Base-by-base conservation (phyloP, 2,113 vertebrate species). In the Tupaia chinensis region DNA sequence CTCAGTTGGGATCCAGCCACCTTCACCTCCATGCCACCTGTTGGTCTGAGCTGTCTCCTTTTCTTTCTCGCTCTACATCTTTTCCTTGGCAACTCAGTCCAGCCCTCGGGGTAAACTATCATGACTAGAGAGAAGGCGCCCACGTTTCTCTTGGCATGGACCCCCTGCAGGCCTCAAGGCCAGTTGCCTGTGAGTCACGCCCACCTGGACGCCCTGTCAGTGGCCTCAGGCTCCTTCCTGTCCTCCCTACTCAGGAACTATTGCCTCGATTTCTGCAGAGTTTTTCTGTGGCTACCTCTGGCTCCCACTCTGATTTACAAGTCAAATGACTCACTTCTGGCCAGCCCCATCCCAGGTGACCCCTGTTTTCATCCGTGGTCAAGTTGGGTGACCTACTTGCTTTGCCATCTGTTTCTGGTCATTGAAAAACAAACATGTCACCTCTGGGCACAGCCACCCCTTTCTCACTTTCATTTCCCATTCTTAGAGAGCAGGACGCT, bases 61-160 rank as follows among this genome's bases (percentile, higher is more conserved):
- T 44, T 44, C 44, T 44, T 76, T 65, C 54, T 29, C 83, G 60
- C n/a, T 29, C 0, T 0, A 6, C 13, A 3, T 23, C 61, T 56
- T 29, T 5, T 34, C 61, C 56, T 83, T 22, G 63, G 54, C 58
- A 86, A 53, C 76, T 14, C 58, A n/a, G 7, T 27, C 65, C 29
- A 58, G 3, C 22, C 44, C 20, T 27, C 0, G 14, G 61, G 69
- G 82, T 77, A 19, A 81, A 22, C 25, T 13, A 22, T 27, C 4
- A 7, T 0, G 0, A 23, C 19, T 12, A 20, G 58, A 60, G 58
- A 53, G 11, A 69, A 19, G 10, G 11, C 0, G 66, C n/a, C 4
- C 0, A 4, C 1, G 3, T 13, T 29, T 44, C 58, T 72, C 60
- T 54, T 13, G 3, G 23, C 1, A 5, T 1, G 0, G 23, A 54